phyloP scores from a whole-genome alignment of 2,797 vertebrate species.

The Sebastes taczanowskii region DNA sequence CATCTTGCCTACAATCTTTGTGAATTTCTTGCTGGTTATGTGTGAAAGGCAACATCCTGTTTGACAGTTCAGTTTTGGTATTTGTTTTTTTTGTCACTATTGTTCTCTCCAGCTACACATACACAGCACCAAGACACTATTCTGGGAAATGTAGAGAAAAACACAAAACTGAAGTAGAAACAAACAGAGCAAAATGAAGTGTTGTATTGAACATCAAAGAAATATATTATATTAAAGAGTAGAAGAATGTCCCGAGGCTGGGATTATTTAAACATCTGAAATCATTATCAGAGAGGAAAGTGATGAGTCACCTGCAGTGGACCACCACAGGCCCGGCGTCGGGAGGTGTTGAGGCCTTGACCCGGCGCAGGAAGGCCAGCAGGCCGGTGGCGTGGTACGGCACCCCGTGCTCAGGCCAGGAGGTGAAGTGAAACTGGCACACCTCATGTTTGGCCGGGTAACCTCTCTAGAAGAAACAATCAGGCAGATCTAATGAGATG shows the following conservation, averaged over 20 bases:
- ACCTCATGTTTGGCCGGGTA: slow-evolving; percentile 95
- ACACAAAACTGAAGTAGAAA: background rate
- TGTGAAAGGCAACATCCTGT: slow-evolving; percentile 12
- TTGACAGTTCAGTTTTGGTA: background rate
- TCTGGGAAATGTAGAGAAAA: background rate
- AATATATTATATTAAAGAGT: background rate
- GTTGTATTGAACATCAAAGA: background rate
- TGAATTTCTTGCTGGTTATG: background rate
- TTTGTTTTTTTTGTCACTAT: background rate
- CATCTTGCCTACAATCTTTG: background rate
- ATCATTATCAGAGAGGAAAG: background rate
- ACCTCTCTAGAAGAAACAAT: slow-evolving; percentile 82
- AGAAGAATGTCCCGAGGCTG: background rate
- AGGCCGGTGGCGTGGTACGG: slow-evolving; percentile 94
- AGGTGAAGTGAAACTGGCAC: slow-evolving; percentile 96
- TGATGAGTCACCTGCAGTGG: slow-evolving; percentile 91
- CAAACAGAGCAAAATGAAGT: background rate
- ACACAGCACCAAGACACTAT: background rate
- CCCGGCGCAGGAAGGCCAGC: slow-evolving; percentile 93
- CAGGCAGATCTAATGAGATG: background rate
- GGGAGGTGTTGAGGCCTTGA: slow-evolving; percentile 91
- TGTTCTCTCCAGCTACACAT: slow-evolving; percentile 6
- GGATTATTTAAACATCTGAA: background rate
- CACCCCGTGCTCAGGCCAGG: slow-evolving; percentile 96
- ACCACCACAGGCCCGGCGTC: slow-evolving; percentile 94